Evolutionary conservation across 2,888 invertebrate species (phyloP), one percentile per base, ranked within the genome.

Genomic region (Incurvaria masculella): DNA sequence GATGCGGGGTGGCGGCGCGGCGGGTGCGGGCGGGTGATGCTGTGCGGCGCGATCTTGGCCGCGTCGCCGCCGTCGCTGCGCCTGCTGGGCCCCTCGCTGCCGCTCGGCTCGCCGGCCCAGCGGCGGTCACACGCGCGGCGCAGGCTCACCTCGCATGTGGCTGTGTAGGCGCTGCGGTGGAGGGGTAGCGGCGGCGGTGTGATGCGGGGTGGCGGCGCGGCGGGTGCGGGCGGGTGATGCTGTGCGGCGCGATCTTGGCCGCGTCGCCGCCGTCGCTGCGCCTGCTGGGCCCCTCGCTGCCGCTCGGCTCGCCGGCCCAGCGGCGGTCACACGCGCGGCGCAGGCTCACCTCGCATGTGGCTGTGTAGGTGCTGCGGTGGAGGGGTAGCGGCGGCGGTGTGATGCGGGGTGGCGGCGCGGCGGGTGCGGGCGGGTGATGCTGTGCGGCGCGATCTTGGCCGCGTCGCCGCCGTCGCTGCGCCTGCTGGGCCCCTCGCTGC

Each of bases 61-160:
- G 76, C 79, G 64, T 72, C 78, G 74, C 79, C 79, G 66, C 69
- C 72, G 62, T 74, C 72, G 51, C 68, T 78, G 79, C 78, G 84
- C 80, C 65, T 84, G 70, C 72, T 81, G 63, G 75, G 84, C 64
- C 81, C 85, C 56, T 80, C 81, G 57, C 78, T 84, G 65, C 79
- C 81, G 59, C 72, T 73, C 63, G 76, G 81, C 59, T 81, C 83
- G 75, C 82, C 57, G 71, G 75, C 58, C n/a, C n/a, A n/a, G n/a
- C n/a, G n/a, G n/a, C n/a, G n/a, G n/a, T n/a, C n/a, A n/a, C n/a
- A n/a, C n/a, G n/a, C n/a, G n/a, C n/a, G n/a, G n/a, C n/a, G n/a
- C n/a, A n/a, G n/a, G n/a, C n/a, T n/a, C n/a, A n/a, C n/a, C n/a
- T n/a, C n/a, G n/a, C n/a, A n/a, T n/a, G n/a, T n/a, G 18, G n/a